Base-by-base conservation (phyloP, 2,888 invertebrate genomes). In the Clunio marinus region DNA sequence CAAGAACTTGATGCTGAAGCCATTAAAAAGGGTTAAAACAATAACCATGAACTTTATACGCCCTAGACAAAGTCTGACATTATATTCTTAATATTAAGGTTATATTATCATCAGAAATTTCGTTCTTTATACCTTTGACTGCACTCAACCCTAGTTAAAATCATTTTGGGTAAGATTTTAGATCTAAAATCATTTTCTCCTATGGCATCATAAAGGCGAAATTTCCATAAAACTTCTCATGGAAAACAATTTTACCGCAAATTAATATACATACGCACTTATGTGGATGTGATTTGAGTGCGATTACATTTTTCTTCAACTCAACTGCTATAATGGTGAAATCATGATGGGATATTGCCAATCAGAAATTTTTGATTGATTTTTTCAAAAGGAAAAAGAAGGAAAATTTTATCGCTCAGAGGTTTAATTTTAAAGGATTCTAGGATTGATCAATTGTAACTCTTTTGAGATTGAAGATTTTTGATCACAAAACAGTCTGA, bases 11-110 rank as follows among this genome's bases (percentile, higher is more conserved):
- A 41, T 60, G 35, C 10, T 20, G 37, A 46, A 41, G 63, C 45
- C 41, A 45, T 65, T 45, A 65, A 65, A 62, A 65, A 65, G 63
- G 63, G 63, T 65, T 65, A 45, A 65, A 65, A 65, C 63, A 65
- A 65, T 65, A 65, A 65, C 63, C 63, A 45, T 65, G 63, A 65
- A 65, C 63, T 65, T 65, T 41, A 65, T 65, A 17, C 15, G 45
- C n/a, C 46, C 17, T 32, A 32, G 32, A 24, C 8, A 41, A 32
- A 32, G 59, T 35, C 22, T 51, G 51, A 17, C 51, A 51, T 51
- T 51, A 51, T 51, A n/a, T 51, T 51, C n/a, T 51, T 51, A 22
- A 51, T 51, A 22, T 51, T 51, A 17, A 22, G 51, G 51, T 41
- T 22, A 51, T 22, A 51, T 51, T 51, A 51, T 51, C 51, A 17